Percentiles rank a stretch among this genome's conserved stretches.
Conservation (phyloP, 2,797 vertebrate genomes). For the Zalophus californianus region DNA sequence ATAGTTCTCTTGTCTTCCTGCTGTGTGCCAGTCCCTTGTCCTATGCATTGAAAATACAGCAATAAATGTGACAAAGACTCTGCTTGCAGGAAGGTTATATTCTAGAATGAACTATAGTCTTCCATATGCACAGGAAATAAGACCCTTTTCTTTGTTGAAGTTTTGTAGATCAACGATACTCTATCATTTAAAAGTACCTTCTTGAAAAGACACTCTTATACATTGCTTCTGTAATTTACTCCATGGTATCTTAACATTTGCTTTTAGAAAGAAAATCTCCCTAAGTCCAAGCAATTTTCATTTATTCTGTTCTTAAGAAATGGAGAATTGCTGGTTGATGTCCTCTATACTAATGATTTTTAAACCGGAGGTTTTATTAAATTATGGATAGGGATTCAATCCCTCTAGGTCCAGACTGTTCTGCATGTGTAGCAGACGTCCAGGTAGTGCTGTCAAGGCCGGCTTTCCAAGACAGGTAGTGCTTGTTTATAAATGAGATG, state of each 20-base stretch:
- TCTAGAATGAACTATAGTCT: neutral
- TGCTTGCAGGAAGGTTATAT: neutral
- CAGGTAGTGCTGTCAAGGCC: neutral
- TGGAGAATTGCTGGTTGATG: neutral
- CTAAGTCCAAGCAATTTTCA: neutral
- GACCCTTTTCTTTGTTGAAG: neutral
- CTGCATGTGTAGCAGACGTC: neutral
- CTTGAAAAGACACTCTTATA: neutral
- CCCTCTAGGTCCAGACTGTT: neutral
- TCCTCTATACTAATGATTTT: neutral
- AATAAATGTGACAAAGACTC: neutral
- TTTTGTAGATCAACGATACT: neutral
- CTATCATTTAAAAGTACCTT: slow-evolving; percentile 26
- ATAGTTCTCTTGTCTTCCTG: neutral
- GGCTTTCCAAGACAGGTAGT: neutral
- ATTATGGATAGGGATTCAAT: neutral
- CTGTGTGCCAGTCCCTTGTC: neutral
- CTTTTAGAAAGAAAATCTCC: neutral
- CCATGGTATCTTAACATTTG: neutral
- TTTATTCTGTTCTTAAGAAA: neutral
- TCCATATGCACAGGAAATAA: neutral
- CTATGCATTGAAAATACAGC: neutral
- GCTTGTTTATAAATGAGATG: neutral
- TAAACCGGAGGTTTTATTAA: neutral
- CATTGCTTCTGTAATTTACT: neutral